Evolutionary conservation across 2,888 invertebrate species (phyloP).

Genomic region (Cyaniris semiargus): DNA sequence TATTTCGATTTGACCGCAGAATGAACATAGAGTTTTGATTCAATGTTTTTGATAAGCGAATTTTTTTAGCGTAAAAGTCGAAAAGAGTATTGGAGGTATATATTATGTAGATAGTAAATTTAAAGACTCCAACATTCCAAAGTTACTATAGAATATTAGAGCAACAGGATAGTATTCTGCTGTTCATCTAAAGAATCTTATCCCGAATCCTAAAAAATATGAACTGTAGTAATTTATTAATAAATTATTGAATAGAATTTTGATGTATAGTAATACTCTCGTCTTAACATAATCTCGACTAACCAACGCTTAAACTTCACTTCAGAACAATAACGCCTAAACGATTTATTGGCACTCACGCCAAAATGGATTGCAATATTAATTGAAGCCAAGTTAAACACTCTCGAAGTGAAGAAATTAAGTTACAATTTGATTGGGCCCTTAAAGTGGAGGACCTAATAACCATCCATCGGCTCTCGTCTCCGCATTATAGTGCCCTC

Average conservation of each 20-base stretch:
- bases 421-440: slow-evolving; percentile 17
- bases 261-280: too few species aligned
- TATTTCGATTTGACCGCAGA: not conserved
- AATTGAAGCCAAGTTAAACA: slow-evolving; percentile 16
- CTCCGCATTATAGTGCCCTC: slow-evolving; percentile 25
- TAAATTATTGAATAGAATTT: too few species aligned
- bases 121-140: too few species aligned
- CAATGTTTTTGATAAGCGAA: not conserved
- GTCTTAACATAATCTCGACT: not conserved
- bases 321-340: not conserved
- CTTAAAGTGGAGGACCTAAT: slow-evolving; percentile 23
- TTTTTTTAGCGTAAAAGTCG: not conserved
- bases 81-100: too few species aligned
- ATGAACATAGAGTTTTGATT: not conserved
- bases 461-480: slow-evolving; percentile 21
- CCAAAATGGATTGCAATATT: slow-evolving; percentile 5
- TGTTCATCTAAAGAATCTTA: too few species aligned
- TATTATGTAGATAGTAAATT: too few species aligned
- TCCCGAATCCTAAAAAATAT: too few species aligned
- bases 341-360: slow-evolving; percentile 7
- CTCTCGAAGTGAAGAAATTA: slow-evolving; percentile 17
- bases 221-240: too few species aligned
- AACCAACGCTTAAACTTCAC: not conserved
- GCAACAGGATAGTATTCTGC: too few species aligned
- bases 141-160: too few species aligned